Evolutionary conservation across 2,113 vertebrate species (phyloP).

Genomic region (Nannobrachium achirus): DNA sequence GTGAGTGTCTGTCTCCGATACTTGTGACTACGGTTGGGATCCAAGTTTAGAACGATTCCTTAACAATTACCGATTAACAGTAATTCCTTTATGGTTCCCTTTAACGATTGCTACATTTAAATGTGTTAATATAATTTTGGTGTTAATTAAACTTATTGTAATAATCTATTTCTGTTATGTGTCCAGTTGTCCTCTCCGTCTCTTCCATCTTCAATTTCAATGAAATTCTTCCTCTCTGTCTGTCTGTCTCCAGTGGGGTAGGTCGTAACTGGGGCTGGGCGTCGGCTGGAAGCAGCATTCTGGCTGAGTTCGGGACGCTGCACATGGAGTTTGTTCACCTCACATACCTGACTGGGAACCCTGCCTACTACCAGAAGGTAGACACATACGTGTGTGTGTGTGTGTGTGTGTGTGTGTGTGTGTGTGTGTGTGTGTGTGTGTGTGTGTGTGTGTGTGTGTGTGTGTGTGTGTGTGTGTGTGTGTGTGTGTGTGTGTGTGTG

Average conservation of each 20-base stretch:
- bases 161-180: too few relatives aligned
- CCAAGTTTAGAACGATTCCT: too few relatives aligned
- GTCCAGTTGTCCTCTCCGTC: neutral
- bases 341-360: constrained; percentile 95
- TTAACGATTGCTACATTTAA: too few relatives aligned
- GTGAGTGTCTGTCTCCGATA: too few relatives aligned
- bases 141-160: too few relatives aligned
- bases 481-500: neutral
- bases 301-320: constrained; percentile 96
- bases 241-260: constrained; percentile 84
- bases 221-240: neutral
- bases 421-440: neutral
- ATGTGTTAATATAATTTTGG: too few relatives aligned
- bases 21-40: too few relatives aligned
- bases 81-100: too few relatives aligned
- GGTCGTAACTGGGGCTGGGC: constrained; percentile 99
- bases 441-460: neutral
- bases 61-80: too few relatives aligned
- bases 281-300: constrained; percentile 96
- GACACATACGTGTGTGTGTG: neutral
- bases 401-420: neutral
- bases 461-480: neutral
- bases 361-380: constrained; percentile 95
- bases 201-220: neutral
- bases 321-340: constrained; percentile 99